Base-by-base conservation (phyloP, 2,797 vertebrate species). In the Periophthalmus magnuspinnatus region DNA sequence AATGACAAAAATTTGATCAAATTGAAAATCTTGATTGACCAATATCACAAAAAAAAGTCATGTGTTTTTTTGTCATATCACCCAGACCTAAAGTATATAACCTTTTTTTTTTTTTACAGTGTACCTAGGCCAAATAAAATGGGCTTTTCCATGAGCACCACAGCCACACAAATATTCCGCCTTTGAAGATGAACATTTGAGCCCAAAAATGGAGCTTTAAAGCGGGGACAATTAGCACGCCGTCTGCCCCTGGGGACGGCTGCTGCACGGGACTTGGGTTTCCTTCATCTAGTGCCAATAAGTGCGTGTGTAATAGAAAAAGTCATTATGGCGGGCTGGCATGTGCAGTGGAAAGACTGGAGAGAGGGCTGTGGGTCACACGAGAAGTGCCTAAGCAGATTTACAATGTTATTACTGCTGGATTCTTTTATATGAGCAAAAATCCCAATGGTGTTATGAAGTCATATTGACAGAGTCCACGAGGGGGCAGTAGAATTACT, bases 171-270 rank as follows among this genome's bases (percentile, higher is more conserved):
- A 73, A 83, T 64, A 71, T 68, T 68, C 14, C 60, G 21, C 67
- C 85, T 89, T 90, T 90, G 85, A 92, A 88, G 83, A 80, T 72
- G 47, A 69, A 77, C 82, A 80, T 85, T 86, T 83, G 76, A 73
- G 75, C 72, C 87, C 19, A 52, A 86, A 88, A 89, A 89, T 86
- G 80, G 79, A 84, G 64, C 77, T 85, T 81, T 76, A 60, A 60
- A 81, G 81, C 82, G 24, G 83, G 84, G 84, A 90, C 87, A 88
- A 88, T 91, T 88, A 84, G 85, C 87, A 87, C 58, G 77, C 72
- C 81, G 78, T 74, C 82, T 87, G 59, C 74, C 75, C 79, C 0
- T 4, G 28, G 67, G 76, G 76, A 71, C 73, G 17, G 65, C 76
- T 66, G 64, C 70, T 56, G 73, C 65, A 45, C 70, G 74, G 75